Evolutionary conservation across 23 tunicate genomes (phyloP).

Genomic region (Halocynthia roretzi): DNA sequence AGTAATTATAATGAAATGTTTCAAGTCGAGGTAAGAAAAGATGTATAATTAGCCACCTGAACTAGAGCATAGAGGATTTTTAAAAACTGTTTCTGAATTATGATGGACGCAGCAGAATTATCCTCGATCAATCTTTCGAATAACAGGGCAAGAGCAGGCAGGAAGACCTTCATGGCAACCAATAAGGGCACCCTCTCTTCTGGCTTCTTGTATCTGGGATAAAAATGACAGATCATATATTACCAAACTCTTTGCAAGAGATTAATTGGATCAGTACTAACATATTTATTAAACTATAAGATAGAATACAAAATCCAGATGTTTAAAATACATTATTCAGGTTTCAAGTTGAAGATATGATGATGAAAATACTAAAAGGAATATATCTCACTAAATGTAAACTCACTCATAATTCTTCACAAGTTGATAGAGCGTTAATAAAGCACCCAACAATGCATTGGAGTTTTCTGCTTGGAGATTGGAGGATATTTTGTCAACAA

Average conservation of each 20-base stretch:
- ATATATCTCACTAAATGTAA: not conserved
- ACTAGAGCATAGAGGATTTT: constrained; percentile 92
- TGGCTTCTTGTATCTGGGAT: constrained; percentile 59
- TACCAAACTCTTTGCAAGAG: too few relatives aligned
- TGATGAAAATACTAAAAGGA: too few relatives aligned
- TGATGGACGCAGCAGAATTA: constrained; percentile 53
- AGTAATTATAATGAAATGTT: too few relatives aligned
- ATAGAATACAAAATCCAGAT: not conserved
- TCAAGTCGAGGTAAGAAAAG: too few relatives aligned
- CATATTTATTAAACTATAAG: not conserved
- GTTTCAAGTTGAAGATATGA: too few relatives aligned
- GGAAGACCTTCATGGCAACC: constrained; percentile 81
- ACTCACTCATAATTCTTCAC: constrained; percentile 89
- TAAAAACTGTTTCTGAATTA: constrained; percentile 81
- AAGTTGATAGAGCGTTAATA: constrained; percentile 77
- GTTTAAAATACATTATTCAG: too few relatives aligned
- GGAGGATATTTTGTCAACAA: constrained; percentile 50
- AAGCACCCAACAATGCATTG: constrained; percentile 87
- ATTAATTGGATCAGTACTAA: not conserved
- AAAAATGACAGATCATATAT: too few relatives aligned
- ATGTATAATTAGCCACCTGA: constrained; percentile 40
- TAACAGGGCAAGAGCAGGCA: constrained; percentile 63
- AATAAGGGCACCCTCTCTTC: constrained; percentile 72
- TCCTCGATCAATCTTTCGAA: constrained; percentile 46
- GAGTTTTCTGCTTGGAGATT: constrained; percentile 63